Evolutionary conservation across 2,797 vertebrate species (phyloP), one percentile per base, ranked within the genome.

Genomic region (Anguilla marmorata): DNA sequence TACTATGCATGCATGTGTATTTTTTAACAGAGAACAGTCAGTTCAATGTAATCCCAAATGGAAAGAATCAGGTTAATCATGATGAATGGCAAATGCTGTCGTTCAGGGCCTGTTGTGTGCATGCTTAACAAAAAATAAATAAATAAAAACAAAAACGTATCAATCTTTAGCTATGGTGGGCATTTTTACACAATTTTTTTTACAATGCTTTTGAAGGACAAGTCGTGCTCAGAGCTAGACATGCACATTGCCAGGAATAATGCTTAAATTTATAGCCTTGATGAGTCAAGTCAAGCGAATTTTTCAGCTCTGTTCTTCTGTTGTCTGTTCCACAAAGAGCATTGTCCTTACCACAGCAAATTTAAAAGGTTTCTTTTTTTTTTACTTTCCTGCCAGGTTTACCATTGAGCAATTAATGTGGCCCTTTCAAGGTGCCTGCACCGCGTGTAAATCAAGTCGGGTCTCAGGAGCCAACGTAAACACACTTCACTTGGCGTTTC

Each of bases 11-110:
- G 63, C 12, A 69, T 87, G 48, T 52, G 27, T 82, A 84, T 30
- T 50, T 60, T 83, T 16, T 52, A 58, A 58, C 19, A 24, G 58
- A 24, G 30, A 80, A 79, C 79, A 80, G 30, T 56, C 37, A 93
- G 93, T 91, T 93, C 93, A 95, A 93, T 94, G 24, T 91, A 94
- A 95, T 93, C 94, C 93, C 93, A 93, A 91, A 93, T 93, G 93
- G 94, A 92, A 92, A 88, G 86, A 95, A 95, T 92, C 94, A 94
- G 91, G 87, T 91, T 92, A 94, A 95, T 95, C 92, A 93, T 94
- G 95, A 95, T 96, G 95, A 95, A 93, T 88, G 90, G 93, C 93
- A 90, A 90, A 93, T 94, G 93, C 87, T 90, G 93, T 89, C 92
- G 92, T 92, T 94, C 94, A 94, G 91, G 91, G 90, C 92, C 88